phyloP scores from a whole-genome alignment of 2,797 vertebrate genomes.

The Poecilia wingei region DNA sequence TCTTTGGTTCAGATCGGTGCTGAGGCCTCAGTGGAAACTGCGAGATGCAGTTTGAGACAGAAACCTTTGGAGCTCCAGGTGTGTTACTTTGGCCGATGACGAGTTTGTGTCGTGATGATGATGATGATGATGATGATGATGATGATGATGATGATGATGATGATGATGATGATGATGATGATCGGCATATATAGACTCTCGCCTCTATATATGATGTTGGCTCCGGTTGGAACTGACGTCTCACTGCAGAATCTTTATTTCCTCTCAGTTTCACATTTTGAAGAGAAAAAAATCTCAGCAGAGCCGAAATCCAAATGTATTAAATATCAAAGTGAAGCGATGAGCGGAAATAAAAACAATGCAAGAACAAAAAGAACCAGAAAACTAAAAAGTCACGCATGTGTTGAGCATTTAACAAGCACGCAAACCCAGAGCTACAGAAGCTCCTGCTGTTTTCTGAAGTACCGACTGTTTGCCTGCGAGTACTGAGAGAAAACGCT shows the following conservation, averaged over 20 bases:
- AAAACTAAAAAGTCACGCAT: constrained; percentile 62
- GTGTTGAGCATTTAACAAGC: constrained; percentile 58
- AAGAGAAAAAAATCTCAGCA: constrained; percentile 21
- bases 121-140: too few species aligned
- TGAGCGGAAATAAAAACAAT: constrained; percentile 83
- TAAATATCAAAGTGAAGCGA: constrained; percentile 38
- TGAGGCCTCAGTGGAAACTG: constrained; percentile 74
- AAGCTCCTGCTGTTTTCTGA: constrained; percentile 28
- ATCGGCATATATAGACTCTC: constrained; percentile 81
- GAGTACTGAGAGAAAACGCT: constrained; percentile 41
- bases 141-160: constrained; percentile 34
- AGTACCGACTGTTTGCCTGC: constrained; percentile 53
- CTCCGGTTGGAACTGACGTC: constrained; percentile 37
- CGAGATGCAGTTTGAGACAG: constrained; percentile 77
- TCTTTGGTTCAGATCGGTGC: constrained; percentile 75
- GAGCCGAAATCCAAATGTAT: constrained; percentile 5
- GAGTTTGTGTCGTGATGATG: constrained; percentile 65
- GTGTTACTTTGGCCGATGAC: constrained; percentile 75
- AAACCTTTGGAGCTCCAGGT: constrained; percentile 81
- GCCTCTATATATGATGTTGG: constrained; percentile 81
- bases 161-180: constrained; percentile 45
- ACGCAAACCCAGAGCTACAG: constrained; percentile 32
- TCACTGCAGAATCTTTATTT: constrained; percentile 79
- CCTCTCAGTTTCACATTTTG: constrained; percentile 65
- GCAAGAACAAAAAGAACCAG: constrained; percentile 45